Base-by-base conservation (phyloP, 2,113 vertebrate species). In the Fulmarus glacialis region DNA sequence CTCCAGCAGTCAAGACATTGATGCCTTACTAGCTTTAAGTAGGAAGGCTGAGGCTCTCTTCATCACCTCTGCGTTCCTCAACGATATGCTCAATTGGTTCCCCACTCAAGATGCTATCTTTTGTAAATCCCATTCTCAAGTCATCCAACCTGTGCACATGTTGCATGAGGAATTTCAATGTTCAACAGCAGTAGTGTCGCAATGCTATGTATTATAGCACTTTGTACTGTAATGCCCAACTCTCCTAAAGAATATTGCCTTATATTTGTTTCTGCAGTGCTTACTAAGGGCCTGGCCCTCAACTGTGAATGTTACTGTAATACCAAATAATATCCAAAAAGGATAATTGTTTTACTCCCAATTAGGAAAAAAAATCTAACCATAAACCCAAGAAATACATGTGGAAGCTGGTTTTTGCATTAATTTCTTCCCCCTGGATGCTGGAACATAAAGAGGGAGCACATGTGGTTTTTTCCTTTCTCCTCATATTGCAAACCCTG, bases 381-480 rank as follows among this genome's bases (percentile, higher is more conserved):
- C n/a, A 47, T 73, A 90, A 96, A 93, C 40, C n/a, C 32, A 30
- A 81, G 29, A 63, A 83, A 43, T 92, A 70, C 34, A 75, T 24
- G 9, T 80, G 74, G 82, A 81, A 92, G 64, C 73, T 96, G 91
- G 7, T 43, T 77, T 96, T 87, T 96, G 70, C 80, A 93, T 94
- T 85, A 85, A 66, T 96, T 96, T 93, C 62, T 95, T 71, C 70
- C 84, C 83, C 29, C 40, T 82, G 62, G 45, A 62, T 86, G 53
- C 11, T 87, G 89, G 73, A 82, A 87, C 77, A 70, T 73, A 64
- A 87, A 91, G 79, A 90, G 21, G 29, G 50, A 92, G 74, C 67
- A 89, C 77, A 87, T 90, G n/a, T 96, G 80, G 80, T 18, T 96
- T 95, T 96, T 82, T 29, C 53, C 68, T 89, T 95, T 90, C 66